Evolutionary conservation across 2,888 invertebrate genomes (phyloP), one percentile per base, ranked within the genome.

Genomic region (Andrena bucephala): DNA sequence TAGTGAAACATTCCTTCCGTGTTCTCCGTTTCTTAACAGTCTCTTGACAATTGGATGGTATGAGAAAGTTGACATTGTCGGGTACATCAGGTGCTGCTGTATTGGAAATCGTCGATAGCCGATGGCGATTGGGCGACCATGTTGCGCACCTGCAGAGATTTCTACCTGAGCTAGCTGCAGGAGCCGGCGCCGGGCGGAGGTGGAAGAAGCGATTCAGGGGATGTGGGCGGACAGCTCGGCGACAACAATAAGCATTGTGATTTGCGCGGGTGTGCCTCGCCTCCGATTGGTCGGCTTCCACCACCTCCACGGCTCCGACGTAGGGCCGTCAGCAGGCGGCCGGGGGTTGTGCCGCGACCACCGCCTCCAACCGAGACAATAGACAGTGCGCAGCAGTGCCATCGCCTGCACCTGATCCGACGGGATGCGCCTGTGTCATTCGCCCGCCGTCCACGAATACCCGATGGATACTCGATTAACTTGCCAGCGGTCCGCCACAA

Each of bases 241-340:
- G 92, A 92, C 92, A 94, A 94, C 94, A 94, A 94, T 94, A 93
- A 93, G 93, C 94, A 94, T 94, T 94, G 94, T 94, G 94, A 94
- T 94, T 93, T 94, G 94, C 91, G 93, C 93, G 93, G 92, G 92
- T 93, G 93, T 90, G 91, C 89, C 91, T 87, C 76, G 84, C 77
- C 79, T 90, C 83, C 85, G 73, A 93, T 93, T 93, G 93, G 93
- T 90, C 88, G 87, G 84, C 84, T 87, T 85, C 90, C 92, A 89
- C 90, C 90, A 89, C 91, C 90, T 85, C 89, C 85, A 76, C 84
- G 75, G 76, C 83, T 74, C 89, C 87, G 86, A 86, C 88, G 91
- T 91, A 91, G 92, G 90, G 89, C 90, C 89, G 88, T 79, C 77
- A 81, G 87, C 86, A 85, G 54, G 88, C 86, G 82, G 84, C 85